Percentiles rank a stretch among this genome's conserved stretches.
Conservation (phyloP, 1,140 invertebrate genomes). For the Drosophila ambigua region DNA sequence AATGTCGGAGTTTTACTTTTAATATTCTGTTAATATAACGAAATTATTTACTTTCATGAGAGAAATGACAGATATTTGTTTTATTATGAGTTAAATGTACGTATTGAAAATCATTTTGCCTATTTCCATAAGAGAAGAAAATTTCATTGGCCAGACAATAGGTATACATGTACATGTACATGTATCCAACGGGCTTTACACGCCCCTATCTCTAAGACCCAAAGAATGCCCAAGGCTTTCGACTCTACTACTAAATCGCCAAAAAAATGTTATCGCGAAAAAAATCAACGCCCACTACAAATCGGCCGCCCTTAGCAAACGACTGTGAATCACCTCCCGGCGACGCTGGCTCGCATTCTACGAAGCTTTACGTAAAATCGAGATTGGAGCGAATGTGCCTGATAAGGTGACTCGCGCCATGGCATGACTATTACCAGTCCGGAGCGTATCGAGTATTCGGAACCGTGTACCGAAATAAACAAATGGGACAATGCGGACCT, state of each 20-base stretch:
- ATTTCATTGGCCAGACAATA: too few relatives aligned
- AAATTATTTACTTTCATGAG: too few relatives aligned
- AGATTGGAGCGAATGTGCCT: conserved; percentile 21
- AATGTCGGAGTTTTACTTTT: too few relatives aligned
- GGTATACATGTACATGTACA: too few relatives aligned
- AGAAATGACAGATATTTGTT: too few relatives aligned
- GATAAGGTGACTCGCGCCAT: conserved; percentile 41
- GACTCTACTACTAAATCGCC: too few relatives aligned
- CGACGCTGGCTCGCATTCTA: conserved; percentile 35
- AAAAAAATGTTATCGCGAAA: conserved; percentile 16
- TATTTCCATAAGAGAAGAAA: too few relatives aligned
- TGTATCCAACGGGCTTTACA: background rate
- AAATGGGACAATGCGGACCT: conserved; percentile 1
- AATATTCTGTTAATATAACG: too few relatives aligned
- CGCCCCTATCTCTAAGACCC: background rate
- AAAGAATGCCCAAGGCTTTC: background rate
- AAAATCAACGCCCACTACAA: conserved; percentile 41
- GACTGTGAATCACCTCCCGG: conserved; percentile 25
- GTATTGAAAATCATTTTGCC: too few relatives aligned
- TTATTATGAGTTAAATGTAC: too few relatives aligned
- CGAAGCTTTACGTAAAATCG: conserved; percentile 46
- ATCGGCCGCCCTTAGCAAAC: conserved; percentile 6
- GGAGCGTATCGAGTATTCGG: background rate
- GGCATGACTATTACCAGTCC: conserved; percentile 42
- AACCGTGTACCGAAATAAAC: background rate